A percentile compares a stretch with the other conserved stretches of the same genome.
Evolutionary conservation across 1,140 invertebrate genomes (phyloP).

Genomic region (Camponotus floridanus): DNA sequence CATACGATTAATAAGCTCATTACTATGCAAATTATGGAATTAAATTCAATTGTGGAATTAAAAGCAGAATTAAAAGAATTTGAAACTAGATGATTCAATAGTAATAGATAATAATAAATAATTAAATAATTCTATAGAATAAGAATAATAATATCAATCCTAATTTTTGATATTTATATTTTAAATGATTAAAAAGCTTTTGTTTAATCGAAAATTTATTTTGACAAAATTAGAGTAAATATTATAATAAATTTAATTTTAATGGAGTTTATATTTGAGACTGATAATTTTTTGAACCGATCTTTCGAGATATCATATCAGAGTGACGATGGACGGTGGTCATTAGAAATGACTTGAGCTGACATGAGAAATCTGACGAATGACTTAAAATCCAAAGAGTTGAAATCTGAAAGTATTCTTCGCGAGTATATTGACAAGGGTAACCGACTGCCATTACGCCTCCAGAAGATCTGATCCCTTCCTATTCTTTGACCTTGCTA

Average conservation of each 20-base stretch:
- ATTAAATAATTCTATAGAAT: constrained; percentile 17
- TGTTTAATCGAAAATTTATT: neutral
- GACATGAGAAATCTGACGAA: constrained; percentile 53
- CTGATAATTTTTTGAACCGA: neutral
- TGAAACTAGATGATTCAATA: constrained; percentile 58
- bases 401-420: constrained; percentile 77
- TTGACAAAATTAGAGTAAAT: constrained; percentile 16
- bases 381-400: constrained; percentile 54
- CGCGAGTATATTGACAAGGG: constrained; percentile 76
- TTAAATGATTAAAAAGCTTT: constrained; percentile 13
- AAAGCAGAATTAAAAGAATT: constrained; percentile 74
- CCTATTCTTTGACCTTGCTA: constrained; percentile 29
- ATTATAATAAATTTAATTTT: constrained; percentile 27
- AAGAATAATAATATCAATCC: neutral
- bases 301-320: constrained; percentile 27
- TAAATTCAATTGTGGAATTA: neutral
- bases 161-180: neutral
- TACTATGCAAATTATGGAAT: neutral
- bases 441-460: constrained; percentile 64
- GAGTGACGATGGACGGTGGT: constrained; percentile 33
- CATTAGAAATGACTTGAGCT: no score
- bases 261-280: neutral
- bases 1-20: neutral
- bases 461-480: constrained; percentile 49
- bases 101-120: no score